Base-by-base conservation (phyloP, 1,140 invertebrate species). In the Eumeta japonica region DNA sequence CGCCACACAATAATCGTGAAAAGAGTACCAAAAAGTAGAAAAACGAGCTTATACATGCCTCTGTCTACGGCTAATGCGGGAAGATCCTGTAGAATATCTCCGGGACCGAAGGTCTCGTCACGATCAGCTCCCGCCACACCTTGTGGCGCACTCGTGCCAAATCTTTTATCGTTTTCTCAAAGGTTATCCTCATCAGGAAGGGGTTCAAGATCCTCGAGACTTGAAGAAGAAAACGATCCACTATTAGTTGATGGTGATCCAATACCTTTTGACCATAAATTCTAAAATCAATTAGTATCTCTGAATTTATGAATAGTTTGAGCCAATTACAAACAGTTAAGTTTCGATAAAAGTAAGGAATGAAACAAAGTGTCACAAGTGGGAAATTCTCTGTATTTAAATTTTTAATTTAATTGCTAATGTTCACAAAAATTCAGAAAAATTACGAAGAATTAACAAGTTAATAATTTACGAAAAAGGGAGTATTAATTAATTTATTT, bases 61-160 rank as follows among this genome's bases (percentile, higher is more conserved):
- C 51, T 79, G 35, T 68, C 71, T 10, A 47, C 57, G 14, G 59
- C 62, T 12, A 56, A 59, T 28, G 44, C 51, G 3, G 52, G 50
- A 17, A 55, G 60, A 32, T 52, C 39, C 16, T 55, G 57, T 1
- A 46, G 64, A 37, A 52, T 62, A 24, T 65, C 62, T 2, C 58
- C 60, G 1, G 58, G 59, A 2, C 37, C 53, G 15, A 48, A 58
- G 7, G 43, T 49, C 0, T 60, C 57, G 4, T 86, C 87, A 0
- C 70, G 85, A 12, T 88, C 86, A 1, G 87, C 87, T 0, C 87
- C 87, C 0, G 86, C 84, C 2, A 90, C 87, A 0, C 87, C 87
- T 0, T 85, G 83, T 32, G 79, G 81, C 28, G 62, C 58, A 3
- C 66, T 80, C 11, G 75, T 78, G 19, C 79, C 79, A 10, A 77